A percentile compares a stretch with the other conserved stretches of the same genome.
phyloP scores from a whole-genome alignment of 2,797 vertebrate genomes.

The Anableps anableps region DNA sequence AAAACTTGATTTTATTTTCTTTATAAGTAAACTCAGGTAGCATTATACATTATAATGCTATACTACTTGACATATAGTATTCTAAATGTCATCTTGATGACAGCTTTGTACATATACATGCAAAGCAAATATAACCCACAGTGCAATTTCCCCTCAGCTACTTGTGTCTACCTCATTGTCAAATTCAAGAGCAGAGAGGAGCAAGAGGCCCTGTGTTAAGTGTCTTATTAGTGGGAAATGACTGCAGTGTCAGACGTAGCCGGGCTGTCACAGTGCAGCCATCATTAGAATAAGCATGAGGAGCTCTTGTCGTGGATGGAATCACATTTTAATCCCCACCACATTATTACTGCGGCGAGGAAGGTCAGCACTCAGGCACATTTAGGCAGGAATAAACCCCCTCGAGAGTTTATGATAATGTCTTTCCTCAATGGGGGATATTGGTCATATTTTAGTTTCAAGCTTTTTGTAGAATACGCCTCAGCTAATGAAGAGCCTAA shows the following conservation, averaged over 20 bases:
- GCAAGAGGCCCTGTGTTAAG: conserved; percentile 78
- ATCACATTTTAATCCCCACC: conserved; percentile 80
- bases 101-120: conserved; percentile 58
- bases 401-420: conserved; percentile 84
- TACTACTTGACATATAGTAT: conserved; percentile 28
- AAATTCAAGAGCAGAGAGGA: conserved; percentile 65
- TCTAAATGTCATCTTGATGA: conserved; percentile 50
- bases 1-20: conserved; percentile 11
- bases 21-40: conserved; percentile 14
- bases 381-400: conserved; percentile 83
- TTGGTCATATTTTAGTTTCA: conserved; percentile 84
- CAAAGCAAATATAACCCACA: conserved; percentile 69
- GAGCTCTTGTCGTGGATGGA: conserved; percentile 79
- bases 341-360: conserved; percentile 80
- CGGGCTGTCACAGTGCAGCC: conserved; percentile 74
- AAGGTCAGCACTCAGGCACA: conserved; percentile 83
- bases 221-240: conserved; percentile 84
- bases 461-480: conserved; percentile 83
- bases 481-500: conserved; percentile 90
- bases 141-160: conserved; percentile 68
- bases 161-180: conserved; percentile 67
- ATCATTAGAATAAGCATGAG: conserved; percentile 81
- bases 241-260: conserved; percentile 69
- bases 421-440: conserved; percentile 84
- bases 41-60: background rate